Evolutionary conservation across 2,888 invertebrate species (phyloP).

Genomic region (Strigamia maritima): DNA sequence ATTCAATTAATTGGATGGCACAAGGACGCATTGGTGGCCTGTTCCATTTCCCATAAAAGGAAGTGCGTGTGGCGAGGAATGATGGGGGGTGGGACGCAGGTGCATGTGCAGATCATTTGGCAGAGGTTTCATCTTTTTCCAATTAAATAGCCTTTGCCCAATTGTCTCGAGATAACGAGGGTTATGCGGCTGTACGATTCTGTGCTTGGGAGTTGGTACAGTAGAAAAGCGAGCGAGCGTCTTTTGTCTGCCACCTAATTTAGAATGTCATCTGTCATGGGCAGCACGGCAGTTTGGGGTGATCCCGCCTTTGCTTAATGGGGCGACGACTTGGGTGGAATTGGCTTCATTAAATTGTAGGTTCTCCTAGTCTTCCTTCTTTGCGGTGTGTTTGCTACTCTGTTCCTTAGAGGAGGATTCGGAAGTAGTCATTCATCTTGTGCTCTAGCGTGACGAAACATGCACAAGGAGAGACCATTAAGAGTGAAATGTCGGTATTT

Average conservation of each 20-base stretch:
- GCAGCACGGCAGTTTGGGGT: slow-evolving; percentile 11
- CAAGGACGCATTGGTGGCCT: neutral
- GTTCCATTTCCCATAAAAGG: slow-evolving; percentile 13
- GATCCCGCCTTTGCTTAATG: slow-evolving; percentile 23
- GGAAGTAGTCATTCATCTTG: slow-evolving; percentile 8
- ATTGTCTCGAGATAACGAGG: slow-evolving; percentile 10
- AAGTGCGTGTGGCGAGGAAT: neutral
- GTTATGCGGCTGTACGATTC: neutral
- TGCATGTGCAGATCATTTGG: slow-evolving; percentile 10
- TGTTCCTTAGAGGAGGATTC: slow-evolving; percentile 12
- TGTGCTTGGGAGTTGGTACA: neutral
- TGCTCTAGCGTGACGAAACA: slow-evolving; percentile 15
- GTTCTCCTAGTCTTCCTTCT: neutral
- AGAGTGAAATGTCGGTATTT: neutral
- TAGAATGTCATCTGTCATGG: slow-evolving; percentile 23
- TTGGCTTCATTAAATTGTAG: slow-evolving; percentile 23
- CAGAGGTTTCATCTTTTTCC: slow-evolving; percentile 19
- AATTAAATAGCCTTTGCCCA: slow-evolving; percentile 9
- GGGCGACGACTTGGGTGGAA: slow-evolving; percentile 19
- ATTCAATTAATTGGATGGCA: slow-evolving; percentile 23
- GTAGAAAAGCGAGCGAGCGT: slow-evolving; percentile 7
- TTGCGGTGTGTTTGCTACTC: slow-evolving; percentile 16
- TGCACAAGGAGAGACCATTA: slow-evolving; percentile 12
- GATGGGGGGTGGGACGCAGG: neutral
- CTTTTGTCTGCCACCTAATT: slow-evolving; percentile 23